Percentiles rank a stretch among this genome's conserved stretches.
These are phyloP conservation scores for Cheilosia impressa DNA, from an alignment of 2,888 invertebrate genomes.

Conservation along the genomic window DNA sequence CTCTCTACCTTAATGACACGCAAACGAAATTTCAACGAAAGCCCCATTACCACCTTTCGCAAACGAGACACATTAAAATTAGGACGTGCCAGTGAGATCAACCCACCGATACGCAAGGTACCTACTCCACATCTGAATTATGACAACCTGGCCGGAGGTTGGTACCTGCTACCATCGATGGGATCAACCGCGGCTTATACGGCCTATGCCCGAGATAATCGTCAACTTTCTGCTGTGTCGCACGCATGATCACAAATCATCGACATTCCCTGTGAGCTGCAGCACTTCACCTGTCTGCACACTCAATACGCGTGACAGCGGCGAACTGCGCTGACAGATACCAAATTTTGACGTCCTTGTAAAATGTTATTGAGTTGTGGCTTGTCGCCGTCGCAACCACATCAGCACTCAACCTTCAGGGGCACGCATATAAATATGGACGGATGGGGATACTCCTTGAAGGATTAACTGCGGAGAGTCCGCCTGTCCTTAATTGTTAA, in stretches of 20 bases:
- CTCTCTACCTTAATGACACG: constrained; percentile 23
- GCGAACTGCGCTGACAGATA: constrained; percentile 44
- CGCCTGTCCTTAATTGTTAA: constrained; percentile 63
- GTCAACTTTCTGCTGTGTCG: constrained; percentile 53
- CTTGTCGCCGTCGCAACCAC: constrained; percentile 1
- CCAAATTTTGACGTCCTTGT: constrained; percentile 38
- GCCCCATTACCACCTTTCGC: constrained; percentile 45
- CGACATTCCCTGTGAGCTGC: constrained; percentile 6
- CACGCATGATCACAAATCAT: constrained; percentile 66
- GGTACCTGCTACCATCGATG: constrained; percentile 1
- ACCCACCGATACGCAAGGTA: constrained; percentile 17
- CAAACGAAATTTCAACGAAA: not conserved
- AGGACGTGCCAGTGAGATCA: constrained; percentile 43
- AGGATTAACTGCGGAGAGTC: constrained; percentile 55
- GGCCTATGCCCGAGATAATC: constrained; percentile 40
- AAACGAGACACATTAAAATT: constrained; percentile 33
- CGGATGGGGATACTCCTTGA: constrained; percentile 46
- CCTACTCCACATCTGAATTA: constrained; percentile 11
- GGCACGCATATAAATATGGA: constrained; percentile 46
- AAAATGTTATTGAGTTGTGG: constrained; percentile 61
- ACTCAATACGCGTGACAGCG: constrained; percentile 46
- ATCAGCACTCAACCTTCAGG: constrained; percentile 14
- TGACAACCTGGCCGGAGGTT: constrained; percentile 51
- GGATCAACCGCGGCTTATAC: constrained; percentile 43
- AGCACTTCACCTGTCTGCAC: constrained; percentile 53